Evolutionary conservation across 2,888 invertebrate genomes (phyloP), one percentile per base, ranked within the genome.

Genomic region (Exocentrus adspersus): DNA sequence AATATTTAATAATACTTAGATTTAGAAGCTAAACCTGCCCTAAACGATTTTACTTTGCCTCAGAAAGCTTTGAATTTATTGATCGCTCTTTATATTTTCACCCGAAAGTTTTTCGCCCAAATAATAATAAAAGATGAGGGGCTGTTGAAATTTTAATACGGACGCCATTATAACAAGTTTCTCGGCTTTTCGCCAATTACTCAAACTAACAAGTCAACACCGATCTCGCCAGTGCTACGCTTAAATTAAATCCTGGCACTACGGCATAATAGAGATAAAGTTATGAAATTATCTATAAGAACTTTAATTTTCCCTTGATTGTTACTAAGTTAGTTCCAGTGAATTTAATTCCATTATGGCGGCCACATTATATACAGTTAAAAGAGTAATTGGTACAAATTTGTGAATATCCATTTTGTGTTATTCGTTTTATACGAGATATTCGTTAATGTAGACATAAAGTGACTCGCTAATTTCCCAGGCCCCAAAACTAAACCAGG

Each of bases 401-500:
- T n/a, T n/a, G n/a, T n/a, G n/a, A n/a, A n/a, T n/a, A n/a, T n/a
- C n/a, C n/a, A n/a, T n/a, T n/a, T n/a, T n/a, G n/a, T n/a, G n/a
- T n/a, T n/a, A n/a, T n/a, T n/a, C n/a, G n/a, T n/a, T n/a, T n/a
- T n/a, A n/a, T n/a, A n/a, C n/a, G n/a, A n/a, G n/a, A n/a, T n/a
- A n/a, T n/a, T n/a, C n/a, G n/a, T n/a, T n/a, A n/a, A n/a, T n/a
- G n/a, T n/a, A n/a, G n/a, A n/a, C n/a, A n/a, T n/a, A n/a, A 24
- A 3, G 24, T 24, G 7, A 24, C 7, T 7, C 24, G 7, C 24
- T 5, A 3, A 24, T 24, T 24, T 7, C 24, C 24, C 24, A 24
- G 4, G 10, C 2, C 37, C 43, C 43, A 19, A 42, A 57, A 32
- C 37, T 46, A 60, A 60, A 32, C 37, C 9, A 19, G 45, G 58